These are phyloP conservation scores for Manduca sexta DNA, from an alignment of 1,140 invertebrate genomes.

Conservation along the genomic window DNA sequence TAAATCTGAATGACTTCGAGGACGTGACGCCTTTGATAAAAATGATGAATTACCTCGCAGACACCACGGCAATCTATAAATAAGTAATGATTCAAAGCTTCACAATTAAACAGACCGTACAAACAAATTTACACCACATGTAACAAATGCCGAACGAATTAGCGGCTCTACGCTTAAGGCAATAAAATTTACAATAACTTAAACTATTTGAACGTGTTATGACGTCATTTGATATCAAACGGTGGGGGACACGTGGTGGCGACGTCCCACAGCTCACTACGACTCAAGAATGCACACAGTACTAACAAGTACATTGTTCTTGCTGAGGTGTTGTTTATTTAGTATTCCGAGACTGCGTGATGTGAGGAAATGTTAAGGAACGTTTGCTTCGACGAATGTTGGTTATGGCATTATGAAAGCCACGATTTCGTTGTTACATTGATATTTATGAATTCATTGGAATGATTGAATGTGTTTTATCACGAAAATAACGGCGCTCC, in stretches of 20 bases:
- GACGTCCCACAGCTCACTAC: constrained; percentile 6
- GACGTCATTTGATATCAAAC: neutral
- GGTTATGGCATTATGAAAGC: neutral
- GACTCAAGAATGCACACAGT: constrained; percentile 6
- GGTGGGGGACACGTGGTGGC: constrained; percentile 7
- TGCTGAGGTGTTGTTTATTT: constrained; percentile 6
- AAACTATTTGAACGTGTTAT: neutral
- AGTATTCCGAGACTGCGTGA: neutral
- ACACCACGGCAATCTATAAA: too few relatives aligned
- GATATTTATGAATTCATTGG: too few relatives aligned
- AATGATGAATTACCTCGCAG: too few relatives aligned
- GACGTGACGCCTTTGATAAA: too few relatives aligned
- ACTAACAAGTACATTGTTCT: constrained; percentile 7
- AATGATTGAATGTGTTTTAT: neutral
- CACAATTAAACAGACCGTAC: too few relatives aligned
- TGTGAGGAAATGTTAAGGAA: constrained; percentile 1
- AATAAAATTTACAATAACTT: neutral
- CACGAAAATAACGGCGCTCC: neutral
- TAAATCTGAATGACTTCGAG: too few relatives aligned
- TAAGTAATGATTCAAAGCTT: too few relatives aligned
- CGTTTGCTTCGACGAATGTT: too few relatives aligned
- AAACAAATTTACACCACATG: too few relatives aligned
- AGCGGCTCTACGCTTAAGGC: neutral
- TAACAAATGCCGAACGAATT: too few relatives aligned
- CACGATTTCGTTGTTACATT: neutral